These are phyloP conservation scores for Cranoglanis bouderius DNA, from an alignment of 2,113 vertebrate species.

Conservation along the genomic window DNA sequence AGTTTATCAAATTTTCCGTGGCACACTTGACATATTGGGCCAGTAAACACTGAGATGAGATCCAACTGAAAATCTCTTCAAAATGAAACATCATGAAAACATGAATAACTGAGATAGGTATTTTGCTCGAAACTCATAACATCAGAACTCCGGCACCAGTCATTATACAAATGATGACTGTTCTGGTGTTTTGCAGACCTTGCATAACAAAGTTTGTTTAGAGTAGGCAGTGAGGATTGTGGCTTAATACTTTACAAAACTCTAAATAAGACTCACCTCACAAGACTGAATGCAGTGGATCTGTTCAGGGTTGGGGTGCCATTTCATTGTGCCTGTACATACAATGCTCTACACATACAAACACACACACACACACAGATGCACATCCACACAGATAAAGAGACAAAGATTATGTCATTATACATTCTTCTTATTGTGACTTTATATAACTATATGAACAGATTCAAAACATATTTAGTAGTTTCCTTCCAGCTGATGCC, in stretches of 20 bases:
- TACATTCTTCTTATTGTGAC: not conserved
- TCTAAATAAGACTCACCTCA: constrained; percentile 79
- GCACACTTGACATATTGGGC: not conserved
- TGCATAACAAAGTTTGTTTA: constrained; percentile 12
- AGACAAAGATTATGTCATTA: not conserved
- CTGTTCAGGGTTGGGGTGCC: constrained; percentile 84
- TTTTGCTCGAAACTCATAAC: constrained; percentile 13
- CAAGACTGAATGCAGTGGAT: constrained; percentile 92
- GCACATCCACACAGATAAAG: constrained; percentile 9
- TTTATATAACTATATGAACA: not conserved
- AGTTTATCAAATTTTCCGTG: not conserved
- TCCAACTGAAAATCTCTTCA: constrained; percentile 7
- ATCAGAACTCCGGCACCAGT: not conserved
- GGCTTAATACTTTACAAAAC: not conserved
- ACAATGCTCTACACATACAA: constrained; percentile 78
- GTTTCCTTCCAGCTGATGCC: not conserved
- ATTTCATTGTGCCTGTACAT: constrained; percentile 87
- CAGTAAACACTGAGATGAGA: not conserved
- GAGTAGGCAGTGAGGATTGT: not conserved
- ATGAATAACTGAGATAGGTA: not conserved
- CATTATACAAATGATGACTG: constrained; percentile 6
- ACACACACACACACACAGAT: constrained; percentile 15
- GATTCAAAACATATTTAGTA: not conserved
- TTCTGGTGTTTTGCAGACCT: constrained; percentile 2
- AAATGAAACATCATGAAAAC: constrained; percentile 7